These are phyloP conservation scores for Cryptoprocta ferox DNA, from an alignment of 2,797 vertebrate genomes.

Conservation along the genomic window DNA sequence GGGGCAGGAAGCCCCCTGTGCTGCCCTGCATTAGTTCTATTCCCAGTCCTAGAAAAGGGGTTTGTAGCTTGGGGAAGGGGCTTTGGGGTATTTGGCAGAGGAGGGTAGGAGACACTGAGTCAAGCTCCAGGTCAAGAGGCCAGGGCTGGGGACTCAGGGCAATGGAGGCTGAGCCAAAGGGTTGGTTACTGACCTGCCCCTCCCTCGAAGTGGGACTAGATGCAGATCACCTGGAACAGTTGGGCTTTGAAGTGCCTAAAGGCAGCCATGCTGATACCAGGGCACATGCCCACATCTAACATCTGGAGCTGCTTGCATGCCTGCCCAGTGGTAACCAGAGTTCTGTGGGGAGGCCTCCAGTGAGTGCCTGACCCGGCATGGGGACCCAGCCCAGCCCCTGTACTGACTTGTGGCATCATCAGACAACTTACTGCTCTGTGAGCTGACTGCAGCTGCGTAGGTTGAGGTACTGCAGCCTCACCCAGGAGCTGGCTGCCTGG, in stretches of 20 bases:
- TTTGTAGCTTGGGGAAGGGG: neutral
- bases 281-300: constrained; percentile 91
- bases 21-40: neutral
- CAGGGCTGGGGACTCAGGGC: neutral
- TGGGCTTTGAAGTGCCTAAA: constrained; percentile 88
- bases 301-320: constrained; percentile 88
- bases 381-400: neutral
- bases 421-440: constrained; percentile 87
- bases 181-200: constrained; percentile 67
- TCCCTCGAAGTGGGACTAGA: constrained; percentile 87
- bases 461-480: constrained; percentile 89
- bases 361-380: neutral
- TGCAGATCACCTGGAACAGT: constrained; percentile 89
- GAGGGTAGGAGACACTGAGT: neutral
- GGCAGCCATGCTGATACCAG: constrained; percentile 84
- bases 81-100: neutral
- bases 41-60: neutral
- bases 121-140: neutral
- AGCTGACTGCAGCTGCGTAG: constrained; percentile 90
- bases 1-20: neutral
- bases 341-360: constrained; percentile 82
- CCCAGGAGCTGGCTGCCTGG: constrained; percentile 84
- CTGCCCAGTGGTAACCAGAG: constrained; percentile 85
- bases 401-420: neutral
- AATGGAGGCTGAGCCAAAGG: neutral